Evolutionary conservation across 2,113 vertebrate species (phyloP).

Genomic region (Heterochromis multidens): DNA sequence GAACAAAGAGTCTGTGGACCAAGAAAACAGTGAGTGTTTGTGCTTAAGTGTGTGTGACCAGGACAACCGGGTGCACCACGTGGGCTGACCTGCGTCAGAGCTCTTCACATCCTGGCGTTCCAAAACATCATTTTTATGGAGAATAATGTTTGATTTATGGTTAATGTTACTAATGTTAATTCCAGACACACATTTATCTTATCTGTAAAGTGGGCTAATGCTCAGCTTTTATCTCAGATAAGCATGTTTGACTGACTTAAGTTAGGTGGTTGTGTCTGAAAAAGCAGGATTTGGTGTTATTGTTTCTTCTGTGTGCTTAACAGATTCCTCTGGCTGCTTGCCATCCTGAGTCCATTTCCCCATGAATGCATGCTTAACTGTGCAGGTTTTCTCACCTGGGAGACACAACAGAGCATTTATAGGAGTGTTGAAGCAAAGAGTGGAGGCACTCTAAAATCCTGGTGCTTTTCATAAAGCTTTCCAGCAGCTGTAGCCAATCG

Average conservation of each 20-base stretch:
- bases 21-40: slow-evolving; percentile 45
- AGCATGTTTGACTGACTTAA: neutral
- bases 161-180: slow-evolving; percentile 72
- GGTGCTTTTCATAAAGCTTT: neutral
- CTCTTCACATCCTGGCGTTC: slow-evolving; percentile 45
- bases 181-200: slow-evolving; percentile 53
- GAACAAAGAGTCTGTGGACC: slow-evolving; percentile 42
- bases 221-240: neutral
- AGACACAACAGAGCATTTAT: neutral
- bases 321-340: slow-evolving; percentile 15
- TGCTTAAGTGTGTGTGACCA: slow-evolving; percentile 30
- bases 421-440: neutral
- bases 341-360: neutral
- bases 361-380: neutral
- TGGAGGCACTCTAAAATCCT: neutral
- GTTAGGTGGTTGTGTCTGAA: neutral
- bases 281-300: neutral
- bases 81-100: slow-evolving; percentile 48
- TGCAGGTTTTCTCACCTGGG: neutral
- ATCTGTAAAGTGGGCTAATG: neutral
- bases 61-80: slow-evolving; percentile 24
- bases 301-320: slow-evolving; percentile 5
- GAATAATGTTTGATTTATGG: slow-evolving; percentile 73
- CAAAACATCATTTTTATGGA: slow-evolving; percentile 34
- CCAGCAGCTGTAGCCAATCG: neutral